A percentile compares a stretch with the other conserved stretches of the same genome.
These are phyloP conservation scores for Eueremaeus valkanovi DNA, from an alignment of 2,888 invertebrate genomes.

Conservation along the genomic window DNA sequence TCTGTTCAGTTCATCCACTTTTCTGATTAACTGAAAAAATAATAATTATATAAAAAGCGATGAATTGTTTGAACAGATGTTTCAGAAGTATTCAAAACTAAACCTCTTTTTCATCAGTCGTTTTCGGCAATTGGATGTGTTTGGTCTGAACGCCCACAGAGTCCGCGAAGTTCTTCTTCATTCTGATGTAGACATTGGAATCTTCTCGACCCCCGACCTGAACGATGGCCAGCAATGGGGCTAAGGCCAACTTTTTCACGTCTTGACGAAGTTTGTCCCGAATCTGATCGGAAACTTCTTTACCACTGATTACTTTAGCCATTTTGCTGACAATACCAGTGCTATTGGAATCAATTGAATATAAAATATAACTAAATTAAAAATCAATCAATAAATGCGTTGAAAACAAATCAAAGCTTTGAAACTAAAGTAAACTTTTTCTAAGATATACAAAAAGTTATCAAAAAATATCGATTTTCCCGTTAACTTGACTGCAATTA, in stretches of 20 bases:
- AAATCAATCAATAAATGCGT: neutral
- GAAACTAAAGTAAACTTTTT: neutral
- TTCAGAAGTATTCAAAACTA: no score
- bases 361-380: neutral
- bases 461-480: neutral
- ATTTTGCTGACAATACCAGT: conserved; percentile 18
- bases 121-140: conserved; percentile 72
- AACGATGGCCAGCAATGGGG: conserved; percentile 47
- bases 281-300: conserved; percentile 44
- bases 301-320: conserved; percentile 44
- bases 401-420: neutral
- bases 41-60: conserved; percentile 35
- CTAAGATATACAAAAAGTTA: neutral
- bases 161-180: conserved; percentile 86
- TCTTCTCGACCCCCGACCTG: conserved; percentile 88
- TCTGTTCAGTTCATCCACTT: conserved; percentile 70
- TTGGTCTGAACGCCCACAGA: conserved; percentile 81
- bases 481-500: no score
- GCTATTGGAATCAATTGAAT: neutral
- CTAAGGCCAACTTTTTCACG: conserved; percentile 40
- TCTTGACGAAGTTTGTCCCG: conserved; percentile 32
- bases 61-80: neutral
- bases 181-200: conserved; percentile 95
- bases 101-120: conserved; percentile 71
- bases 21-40: conserved; percentile 61